These are phyloP conservation scores for Sorex araneus DNA, from an alignment of 2,113 vertebrate genomes.

Conservation along the genomic window DNA sequence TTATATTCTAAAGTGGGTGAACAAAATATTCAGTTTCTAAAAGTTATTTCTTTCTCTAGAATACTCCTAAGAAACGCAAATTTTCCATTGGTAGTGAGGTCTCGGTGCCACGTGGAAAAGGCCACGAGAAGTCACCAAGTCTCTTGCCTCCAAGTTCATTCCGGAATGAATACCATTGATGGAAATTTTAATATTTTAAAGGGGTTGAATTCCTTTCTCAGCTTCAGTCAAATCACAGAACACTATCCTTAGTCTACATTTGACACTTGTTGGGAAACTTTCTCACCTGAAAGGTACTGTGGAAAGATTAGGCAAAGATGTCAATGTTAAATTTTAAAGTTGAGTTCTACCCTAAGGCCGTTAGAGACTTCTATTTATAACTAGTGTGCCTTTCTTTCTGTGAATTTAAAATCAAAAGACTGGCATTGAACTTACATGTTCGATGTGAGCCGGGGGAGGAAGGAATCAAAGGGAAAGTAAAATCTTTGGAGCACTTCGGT, in stretches of 20 bases:
- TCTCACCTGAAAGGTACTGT: neutral
- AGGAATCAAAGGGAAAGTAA: neutral
- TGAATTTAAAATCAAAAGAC: neutral
- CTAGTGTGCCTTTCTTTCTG: neutral
- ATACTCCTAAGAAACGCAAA: neutral
- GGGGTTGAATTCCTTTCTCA: neutral
- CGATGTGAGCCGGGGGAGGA: no score
- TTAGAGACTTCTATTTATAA: neutral
- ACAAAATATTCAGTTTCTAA: neutral
- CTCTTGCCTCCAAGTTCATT: neutral
- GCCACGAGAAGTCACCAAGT: neutral
- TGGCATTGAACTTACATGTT: no score
- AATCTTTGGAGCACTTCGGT: neutral
- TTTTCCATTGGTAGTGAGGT: neutral
- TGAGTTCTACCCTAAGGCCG: neutral
- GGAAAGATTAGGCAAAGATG: neutral
- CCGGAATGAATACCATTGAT: neutral
- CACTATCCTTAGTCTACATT: neutral
- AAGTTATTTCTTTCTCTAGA: neutral
- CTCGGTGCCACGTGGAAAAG: neutral
- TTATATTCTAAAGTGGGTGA: neutral
- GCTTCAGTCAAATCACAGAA: neutral
- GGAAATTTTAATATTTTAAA: neutral
- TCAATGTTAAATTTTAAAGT: conserved; percentile 38
- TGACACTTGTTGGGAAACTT: conserved; percentile 1